Base-by-base conservation (phyloP, 2,113 vertebrate species). In the Dolichallabes microphthalmus region DNA sequence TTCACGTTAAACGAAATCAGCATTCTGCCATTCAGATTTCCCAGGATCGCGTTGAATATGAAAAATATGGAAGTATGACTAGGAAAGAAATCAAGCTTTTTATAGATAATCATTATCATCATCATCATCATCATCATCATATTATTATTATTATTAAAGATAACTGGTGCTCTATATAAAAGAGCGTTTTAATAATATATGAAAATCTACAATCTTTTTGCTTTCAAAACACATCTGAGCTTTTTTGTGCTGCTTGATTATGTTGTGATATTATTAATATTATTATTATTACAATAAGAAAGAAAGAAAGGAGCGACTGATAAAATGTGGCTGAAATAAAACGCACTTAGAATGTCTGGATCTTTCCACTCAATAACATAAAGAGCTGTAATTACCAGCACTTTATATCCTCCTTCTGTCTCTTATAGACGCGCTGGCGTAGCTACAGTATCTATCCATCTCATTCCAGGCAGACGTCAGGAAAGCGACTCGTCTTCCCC, bases 361-460 rank as follows among this genome's bases (percentile, higher is more conserved):
- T 84, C 85, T 82, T 84, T 87, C 50, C 90, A 80, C 83, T 85
- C 89, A 71, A 74, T 78, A 84, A 88, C 89, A 85, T 91, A 91
- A 93, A 92, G 89, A 91, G 87, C 88, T 89, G 88, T 92, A 94
- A 94, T 92, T 92, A 92, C 85, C 86, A 84, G 86, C 75, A 61
- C 82, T 88, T 89, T 90, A 85, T 88, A 63, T 81, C 57, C 76
- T 84, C 69, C 39, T 75, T 81, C 82, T 3, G 82, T 30, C 85
- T 35, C 27, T 85, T 57, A 14, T 39, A 69, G 52, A 52, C 77
- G 55, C 61, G 25, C 69, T 55, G 25, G 52, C 61, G 27, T 52
- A 8, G 76, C 30, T 61, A n/a, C n/a, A n/a, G n/a, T n/a, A 61
- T 74, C 69, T 27, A 22, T 63, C 57, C 69, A 35, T 80, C 84